Evolutionary conservation across 2,797 vertebrate species (phyloP), one percentile per base, ranked within the genome.

Genomic region (Halcyon chelicuti): DNA sequence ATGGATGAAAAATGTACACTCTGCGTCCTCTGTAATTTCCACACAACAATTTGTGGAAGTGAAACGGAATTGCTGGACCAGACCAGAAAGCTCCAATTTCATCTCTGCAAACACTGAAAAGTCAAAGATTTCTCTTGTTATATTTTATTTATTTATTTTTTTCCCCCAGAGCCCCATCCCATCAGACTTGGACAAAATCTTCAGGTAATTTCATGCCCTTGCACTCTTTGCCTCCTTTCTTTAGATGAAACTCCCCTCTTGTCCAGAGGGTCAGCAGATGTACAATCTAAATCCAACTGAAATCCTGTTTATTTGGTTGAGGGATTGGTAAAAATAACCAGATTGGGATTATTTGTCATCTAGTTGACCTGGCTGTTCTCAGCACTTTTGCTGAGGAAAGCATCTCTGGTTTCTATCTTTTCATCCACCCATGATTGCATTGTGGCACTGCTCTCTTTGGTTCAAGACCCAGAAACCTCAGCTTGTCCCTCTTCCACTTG

Each of bases 61-160:
- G 25, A 93, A 93, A 78, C 26, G 47, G 62, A 66, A 88, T 93
- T 26, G 28, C 77, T 72, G 42, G 61, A 75, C 84, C 58, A 62
- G 35, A 74, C 79, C 90, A 86, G 78, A 80, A 90, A 77, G 90
- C 66, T 86, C 62, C 58, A 75, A 14, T 86, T 94, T 94, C 79
- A 95, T 84, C 73, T 72, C 79, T 73, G 63, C 55, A 75, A 72
- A 84, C 73, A 70, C 67, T 54, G 46, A 62, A 40, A 58, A 88
- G 73, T 66, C 90, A 60, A 90, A 83, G 73, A 93, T 88, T 92
- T 90, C 62, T 71, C 63, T 77, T 67, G 44, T 84, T 84, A 21
- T 39, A 28, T 26, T 49, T 49, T 15, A 26, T 26, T 51, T 51
- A 8, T 51, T 51, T 51, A 17, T 21, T 70, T 52, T 31, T 42